Percentiles rank a stretch among this genome's conserved stretches.
phyloP scores from a whole-genome alignment of 2,797 vertebrate genomes.

The Scyliorhinus canicula region DNA sequence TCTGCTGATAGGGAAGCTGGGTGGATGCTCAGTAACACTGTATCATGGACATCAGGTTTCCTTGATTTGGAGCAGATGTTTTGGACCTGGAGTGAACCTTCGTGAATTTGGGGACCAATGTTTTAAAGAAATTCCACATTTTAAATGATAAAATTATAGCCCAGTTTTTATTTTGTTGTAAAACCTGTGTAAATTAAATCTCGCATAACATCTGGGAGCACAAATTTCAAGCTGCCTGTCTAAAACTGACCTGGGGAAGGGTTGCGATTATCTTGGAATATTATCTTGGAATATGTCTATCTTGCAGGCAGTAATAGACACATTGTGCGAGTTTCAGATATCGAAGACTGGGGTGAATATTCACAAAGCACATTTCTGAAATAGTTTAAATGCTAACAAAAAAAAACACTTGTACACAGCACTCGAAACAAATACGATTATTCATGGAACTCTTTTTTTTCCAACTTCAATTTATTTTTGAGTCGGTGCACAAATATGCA shows the following conservation, averaged over 20 bases:
- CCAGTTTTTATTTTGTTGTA: not conserved
- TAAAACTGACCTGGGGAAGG: not conserved
- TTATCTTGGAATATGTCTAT: constrained; percentile 31
- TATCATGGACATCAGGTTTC: too few relatives aligned
- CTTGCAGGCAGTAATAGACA: not conserved
- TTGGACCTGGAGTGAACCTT: not conserved
- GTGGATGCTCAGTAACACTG: not conserved
- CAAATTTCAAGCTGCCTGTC: not conserved
- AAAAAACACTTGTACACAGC: constrained; percentile 30
- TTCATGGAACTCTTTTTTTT: constrained; percentile 20
- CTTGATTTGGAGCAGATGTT: not conserved
- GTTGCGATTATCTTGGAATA: constrained; percentile 1
- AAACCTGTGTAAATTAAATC: not conserved
- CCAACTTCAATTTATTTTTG: constrained; percentile 27
- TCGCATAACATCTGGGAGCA: not conserved
- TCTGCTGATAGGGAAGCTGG: not conserved
- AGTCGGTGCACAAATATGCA: constrained; percentile 18
- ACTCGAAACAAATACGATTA: not conserved
- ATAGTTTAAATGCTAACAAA: constrained; percentile 37
- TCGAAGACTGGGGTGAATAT: constrained; percentile 1
- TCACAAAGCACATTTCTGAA: constrained; percentile 38
- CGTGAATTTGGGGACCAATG: not conserved
- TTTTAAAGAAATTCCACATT: not conserved
- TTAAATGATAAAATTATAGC: not conserved
- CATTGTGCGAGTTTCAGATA: not conserved